phyloP scores from a whole-genome alignment of 2,888 invertebrate species.

The Tipula vernalis region DNA sequence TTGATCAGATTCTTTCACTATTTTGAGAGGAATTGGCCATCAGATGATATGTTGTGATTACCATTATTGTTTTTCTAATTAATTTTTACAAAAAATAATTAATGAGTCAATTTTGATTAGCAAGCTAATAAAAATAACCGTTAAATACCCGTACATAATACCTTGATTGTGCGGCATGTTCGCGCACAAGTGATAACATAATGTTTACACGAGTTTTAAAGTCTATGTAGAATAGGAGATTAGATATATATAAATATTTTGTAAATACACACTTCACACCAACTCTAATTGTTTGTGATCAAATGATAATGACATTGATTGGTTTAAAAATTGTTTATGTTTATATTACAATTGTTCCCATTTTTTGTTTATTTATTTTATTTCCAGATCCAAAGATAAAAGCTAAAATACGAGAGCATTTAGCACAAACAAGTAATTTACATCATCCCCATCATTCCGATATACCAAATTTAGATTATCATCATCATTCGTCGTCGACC shows the following conservation, averaged over 20 bases:
- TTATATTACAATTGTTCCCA: neutral
- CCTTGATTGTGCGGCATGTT: neutral
- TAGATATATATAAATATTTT: neutral
- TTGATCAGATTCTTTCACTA: neutral
- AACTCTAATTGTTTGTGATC: neutral
- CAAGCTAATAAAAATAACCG: neutral
- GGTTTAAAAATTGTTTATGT: neutral
- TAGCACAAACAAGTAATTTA: constrained; percentile 44
- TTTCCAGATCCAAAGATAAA: constrained; percentile 74
- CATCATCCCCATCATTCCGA: constrained; percentile 39
- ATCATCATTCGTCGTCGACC: constrained; percentile 34
- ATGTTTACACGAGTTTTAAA: neutral
- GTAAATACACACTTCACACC: neutral
- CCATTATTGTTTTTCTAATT: neutral
- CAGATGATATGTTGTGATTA: neutral
- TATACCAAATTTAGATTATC: constrained; percentile 35
- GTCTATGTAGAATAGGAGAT: neutral
- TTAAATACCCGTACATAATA: neutral
- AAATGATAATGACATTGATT: neutral
- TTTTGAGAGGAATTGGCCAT: too few species aligned
- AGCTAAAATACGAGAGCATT: constrained; percentile 60
- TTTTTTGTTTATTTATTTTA: constrained; percentile 9
- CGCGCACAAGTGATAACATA: neutral
- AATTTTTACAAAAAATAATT: neutral
- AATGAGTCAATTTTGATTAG: neutral